These are phyloP conservation scores for Melipona beecheii DNA, from an alignment of 2,888 invertebrate species.

Conservation along the genomic window DNA sequence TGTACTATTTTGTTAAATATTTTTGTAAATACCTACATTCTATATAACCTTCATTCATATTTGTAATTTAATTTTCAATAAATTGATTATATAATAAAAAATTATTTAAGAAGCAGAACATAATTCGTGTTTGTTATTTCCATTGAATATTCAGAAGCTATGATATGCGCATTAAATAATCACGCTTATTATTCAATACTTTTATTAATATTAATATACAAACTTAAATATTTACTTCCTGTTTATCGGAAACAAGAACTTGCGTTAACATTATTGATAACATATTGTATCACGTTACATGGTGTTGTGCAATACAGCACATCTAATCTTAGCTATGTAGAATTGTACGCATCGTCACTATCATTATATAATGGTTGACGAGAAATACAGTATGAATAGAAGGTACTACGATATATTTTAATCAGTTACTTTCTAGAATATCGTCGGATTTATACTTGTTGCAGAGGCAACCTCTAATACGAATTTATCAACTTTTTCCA, in stretches of 20 bases:
- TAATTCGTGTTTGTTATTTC: no score
- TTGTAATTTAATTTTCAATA: neutral
- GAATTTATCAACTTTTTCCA: neutral
- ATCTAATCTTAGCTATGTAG: conserved; percentile 9
- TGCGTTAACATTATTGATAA: neutral
- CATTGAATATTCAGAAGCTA: neutral
- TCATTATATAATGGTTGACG: conserved; percentile 38
- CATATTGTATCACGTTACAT: neutral
- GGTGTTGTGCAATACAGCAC: neutral
- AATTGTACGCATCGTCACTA: neutral
- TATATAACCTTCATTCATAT: no score
- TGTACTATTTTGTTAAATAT: neutral
- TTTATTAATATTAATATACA: no score
- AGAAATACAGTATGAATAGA: neutral
- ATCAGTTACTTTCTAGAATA: neutral
- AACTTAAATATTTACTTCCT: no score
- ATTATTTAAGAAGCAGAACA: no score
- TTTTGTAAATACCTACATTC: neutral
- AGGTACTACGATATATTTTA: neutral
- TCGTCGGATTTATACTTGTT: neutral
- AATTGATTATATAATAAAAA: neutral
- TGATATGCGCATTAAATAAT: no score
- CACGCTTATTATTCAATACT: no score
- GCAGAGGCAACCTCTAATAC: neutral
- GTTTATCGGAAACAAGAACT: neutral